Conservation (phyloP, 2,888 invertebrate genomes). For the Cordilura impudica region DNA sequence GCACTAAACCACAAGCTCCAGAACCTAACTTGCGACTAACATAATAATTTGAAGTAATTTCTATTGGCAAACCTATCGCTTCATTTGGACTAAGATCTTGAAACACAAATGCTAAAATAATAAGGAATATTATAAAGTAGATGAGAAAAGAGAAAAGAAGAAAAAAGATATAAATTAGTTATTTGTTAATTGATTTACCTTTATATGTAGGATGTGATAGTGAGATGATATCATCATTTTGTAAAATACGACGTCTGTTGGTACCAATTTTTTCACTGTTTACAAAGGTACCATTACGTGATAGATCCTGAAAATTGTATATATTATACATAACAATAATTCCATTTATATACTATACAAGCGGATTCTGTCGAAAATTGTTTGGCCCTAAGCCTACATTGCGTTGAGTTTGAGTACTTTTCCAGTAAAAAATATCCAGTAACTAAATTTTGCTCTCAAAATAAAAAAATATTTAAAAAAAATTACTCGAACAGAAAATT, state of each 20-base stretch:
- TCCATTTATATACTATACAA: no score
- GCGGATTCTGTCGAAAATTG: no score
- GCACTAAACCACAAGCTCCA: slow-evolving; percentile 92
- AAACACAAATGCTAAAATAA: slow-evolving; percentile 84
- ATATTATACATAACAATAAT: no score
- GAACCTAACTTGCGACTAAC: slow-evolving; percentile 86
- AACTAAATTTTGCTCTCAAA: no score
- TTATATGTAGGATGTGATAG: slow-evolving; percentile 82
- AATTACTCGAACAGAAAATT: no score
- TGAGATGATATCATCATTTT: slow-evolving; percentile 86
- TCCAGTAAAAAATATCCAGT: no score
- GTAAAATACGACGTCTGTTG: slow-evolving; percentile 83
- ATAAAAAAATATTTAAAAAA: no score
- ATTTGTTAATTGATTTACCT: slow-evolving; percentile 77
- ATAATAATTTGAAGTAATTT: slow-evolving; percentile 82
- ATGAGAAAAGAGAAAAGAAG: no score
- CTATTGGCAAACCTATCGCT: slow-evolving; percentile 82
- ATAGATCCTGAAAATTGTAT: slow-evolving; percentile 83
- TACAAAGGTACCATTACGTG: slow-evolving; percentile 91
- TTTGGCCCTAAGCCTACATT: no score
- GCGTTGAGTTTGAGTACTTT: no score
- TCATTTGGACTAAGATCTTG: slow-evolving; percentile 83
- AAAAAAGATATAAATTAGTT: background rate
- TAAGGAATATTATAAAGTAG: slow-evolving; percentile 13
- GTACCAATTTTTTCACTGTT: slow-evolving; percentile 86